phyloP scores from a whole-genome alignment of 2,113 vertebrate species.

The Gobiocypris rarus region DNA sequence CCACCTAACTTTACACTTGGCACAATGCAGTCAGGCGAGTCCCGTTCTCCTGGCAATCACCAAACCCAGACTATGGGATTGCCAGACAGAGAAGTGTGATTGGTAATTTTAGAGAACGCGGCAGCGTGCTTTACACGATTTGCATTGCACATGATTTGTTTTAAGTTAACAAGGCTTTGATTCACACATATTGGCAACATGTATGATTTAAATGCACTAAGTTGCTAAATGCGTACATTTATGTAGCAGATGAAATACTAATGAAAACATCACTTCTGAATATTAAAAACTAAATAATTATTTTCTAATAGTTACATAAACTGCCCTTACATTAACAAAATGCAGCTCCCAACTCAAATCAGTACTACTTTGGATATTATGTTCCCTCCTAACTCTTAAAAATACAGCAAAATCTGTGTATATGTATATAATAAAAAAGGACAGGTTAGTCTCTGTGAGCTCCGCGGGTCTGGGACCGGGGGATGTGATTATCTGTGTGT shows the following conservation, averaged over 20 bases:
- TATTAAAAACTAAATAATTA: background rate
- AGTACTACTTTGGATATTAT: background rate
- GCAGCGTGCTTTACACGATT: too few species aligned
- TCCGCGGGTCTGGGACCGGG: constrained; percentile 23
- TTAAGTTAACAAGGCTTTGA: background rate
- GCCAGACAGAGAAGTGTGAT: too few species aligned
- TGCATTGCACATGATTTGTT: too few species aligned
- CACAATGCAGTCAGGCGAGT: too few species aligned
- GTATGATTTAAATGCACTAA: background rate
- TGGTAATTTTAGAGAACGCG: too few species aligned
- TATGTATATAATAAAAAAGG: constrained; percentile 10
- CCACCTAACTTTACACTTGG: too few species aligned
- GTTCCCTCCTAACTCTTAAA: background rate
- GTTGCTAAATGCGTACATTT: background rate
- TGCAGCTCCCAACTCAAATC: background rate
- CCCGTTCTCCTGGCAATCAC: too few species aligned
- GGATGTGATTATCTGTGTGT: constrained; percentile 47
- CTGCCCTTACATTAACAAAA: background rate
- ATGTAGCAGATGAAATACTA: too few species aligned
- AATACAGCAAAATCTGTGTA: background rate
- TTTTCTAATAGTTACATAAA: background rate
- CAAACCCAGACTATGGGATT: too few species aligned
- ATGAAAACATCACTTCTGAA: too few species aligned
- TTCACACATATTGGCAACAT: background rate
- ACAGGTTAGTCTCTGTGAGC: constrained; percentile 5